phyloP scores from a whole-genome alignment of 2,113 vertebrate species.

The Malurus alboscapulatus region DNA sequence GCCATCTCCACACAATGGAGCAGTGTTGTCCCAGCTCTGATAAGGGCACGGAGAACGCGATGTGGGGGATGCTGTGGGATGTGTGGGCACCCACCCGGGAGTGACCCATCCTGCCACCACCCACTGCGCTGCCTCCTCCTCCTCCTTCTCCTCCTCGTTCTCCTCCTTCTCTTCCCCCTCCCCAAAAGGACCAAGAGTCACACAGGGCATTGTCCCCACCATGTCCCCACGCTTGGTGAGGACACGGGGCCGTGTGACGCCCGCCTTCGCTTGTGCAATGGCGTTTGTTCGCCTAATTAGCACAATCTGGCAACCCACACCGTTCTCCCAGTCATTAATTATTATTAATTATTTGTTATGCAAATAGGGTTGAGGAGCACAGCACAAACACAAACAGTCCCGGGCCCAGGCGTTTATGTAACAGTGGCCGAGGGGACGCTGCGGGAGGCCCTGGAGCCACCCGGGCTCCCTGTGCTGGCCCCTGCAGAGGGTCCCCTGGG shows the following conservation, averaged over 20 bases:
- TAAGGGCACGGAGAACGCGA: background rate
- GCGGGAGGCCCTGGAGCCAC: background rate
- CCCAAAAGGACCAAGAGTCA: background rate
- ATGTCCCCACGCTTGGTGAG: background rate
- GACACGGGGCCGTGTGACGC: rapidly evolving
- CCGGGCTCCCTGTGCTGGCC: rapidly evolving
- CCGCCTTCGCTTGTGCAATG: background rate
- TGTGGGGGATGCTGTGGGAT: rapidly evolving
- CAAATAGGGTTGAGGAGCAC: slow-evolving; percentile 21
- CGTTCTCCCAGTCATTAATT: slow-evolving; percentile 4
- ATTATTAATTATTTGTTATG: slow-evolving; percentile 67
- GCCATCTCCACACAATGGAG: slow-evolving; percentile 4
- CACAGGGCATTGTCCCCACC: background rate
- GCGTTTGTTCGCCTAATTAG: background rate
- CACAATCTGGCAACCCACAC: slow-evolving; percentile 23
- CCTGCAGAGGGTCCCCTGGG: background rate
- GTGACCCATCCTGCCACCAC: background rate
- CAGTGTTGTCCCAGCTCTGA: background rate
- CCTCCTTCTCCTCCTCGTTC: background rate
- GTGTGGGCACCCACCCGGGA: background rate
- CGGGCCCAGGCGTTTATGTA: background rate
- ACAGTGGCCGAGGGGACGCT: rapidly evolving
- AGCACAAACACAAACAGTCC: slow-evolving; percentile 1
- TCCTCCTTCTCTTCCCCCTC: background rate
- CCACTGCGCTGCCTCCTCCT: rapidly evolving